Evolutionary conservation across 2,888 invertebrate species (phyloP).

Genomic region (Hypercompe scribonia): DNA sequence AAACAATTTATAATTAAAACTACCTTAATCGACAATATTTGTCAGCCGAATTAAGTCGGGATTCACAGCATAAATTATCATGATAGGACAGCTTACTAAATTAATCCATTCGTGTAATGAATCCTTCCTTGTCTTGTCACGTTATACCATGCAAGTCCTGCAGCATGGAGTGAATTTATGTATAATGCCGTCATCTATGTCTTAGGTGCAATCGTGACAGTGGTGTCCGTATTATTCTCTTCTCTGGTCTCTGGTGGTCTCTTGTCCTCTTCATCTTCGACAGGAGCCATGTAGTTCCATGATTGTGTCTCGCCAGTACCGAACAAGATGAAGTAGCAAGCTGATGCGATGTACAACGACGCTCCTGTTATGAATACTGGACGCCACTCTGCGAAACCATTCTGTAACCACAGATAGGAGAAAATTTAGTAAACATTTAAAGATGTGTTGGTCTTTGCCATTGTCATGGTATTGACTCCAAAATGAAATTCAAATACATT

Average conservation of each 20-base stretch:
- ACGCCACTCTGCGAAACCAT: conserved; percentile 92
- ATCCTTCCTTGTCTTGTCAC: conserved; percentile 15
- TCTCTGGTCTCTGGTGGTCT: conserved; percentile 60
- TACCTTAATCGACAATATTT: conserved; percentile 27
- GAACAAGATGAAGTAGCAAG: conserved; percentile 89
- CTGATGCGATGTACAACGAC: conserved; percentile 89
- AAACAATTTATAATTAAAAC: conserved; percentile 29
- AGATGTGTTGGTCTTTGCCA: not conserved
- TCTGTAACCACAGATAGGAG: conserved; percentile 82
- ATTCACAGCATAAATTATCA: conserved; percentile 6
- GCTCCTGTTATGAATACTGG: conserved; percentile 91
- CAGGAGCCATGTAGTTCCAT: conserved; percentile 87
- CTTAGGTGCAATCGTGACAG: conserved; percentile 72
- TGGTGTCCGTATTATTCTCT: conserved; percentile 58
- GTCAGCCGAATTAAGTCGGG: conserved; percentile 14
- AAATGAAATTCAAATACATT: not conserved
- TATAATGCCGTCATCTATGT: conserved; percentile 54
- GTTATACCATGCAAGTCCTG: conserved; percentile 16
- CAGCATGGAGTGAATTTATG: conserved; percentile 19
- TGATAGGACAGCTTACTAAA: conserved; percentile 13
- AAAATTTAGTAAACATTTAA: not conserved
- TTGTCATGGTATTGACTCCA: not conserved
- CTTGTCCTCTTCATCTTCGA: conserved; percentile 69
- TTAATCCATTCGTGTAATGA: not conserved
- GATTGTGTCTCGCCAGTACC: conserved; percentile 90